Conservation (phyloP, 2,888 invertebrate genomes). For the Eristalis pertinax region DNA sequence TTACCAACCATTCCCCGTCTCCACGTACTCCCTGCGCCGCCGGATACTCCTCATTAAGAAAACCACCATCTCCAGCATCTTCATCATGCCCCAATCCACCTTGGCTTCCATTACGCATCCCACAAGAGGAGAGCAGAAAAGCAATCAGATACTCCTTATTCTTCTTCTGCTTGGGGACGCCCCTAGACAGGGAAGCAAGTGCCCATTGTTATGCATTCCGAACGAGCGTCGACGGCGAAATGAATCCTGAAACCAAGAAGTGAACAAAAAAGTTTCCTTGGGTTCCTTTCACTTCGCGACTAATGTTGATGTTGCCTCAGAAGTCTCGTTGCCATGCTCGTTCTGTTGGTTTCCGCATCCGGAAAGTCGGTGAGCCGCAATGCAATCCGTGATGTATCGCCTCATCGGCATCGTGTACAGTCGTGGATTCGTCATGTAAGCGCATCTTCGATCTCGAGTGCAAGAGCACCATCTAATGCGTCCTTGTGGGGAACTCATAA, state of each 20-base stretch:
- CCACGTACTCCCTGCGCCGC: neutral
- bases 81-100: neutral
- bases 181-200: neutral
- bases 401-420: neutral
- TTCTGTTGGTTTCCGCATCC: neutral
- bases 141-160: neutral
- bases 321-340: neutral
- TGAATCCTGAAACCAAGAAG: neutral
- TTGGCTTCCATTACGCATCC: neutral
- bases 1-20: neutral
- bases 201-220: conserved; percentile 5
- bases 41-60: neutral
- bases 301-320: neutral
- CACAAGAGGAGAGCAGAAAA: neutral
- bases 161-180: neutral
- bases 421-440: neutral
- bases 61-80: neutral
- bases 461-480: neutral
- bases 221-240: neutral
- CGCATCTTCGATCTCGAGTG: neutral
- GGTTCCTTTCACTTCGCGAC: neutral
- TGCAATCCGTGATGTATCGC: neutral
- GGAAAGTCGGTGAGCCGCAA: neutral
- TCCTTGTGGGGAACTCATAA: conserved; percentile 18
- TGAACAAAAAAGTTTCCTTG: neutral